Evolutionary conservation across 2,113 vertebrate species (phyloP), one percentile per base, ranked within the genome.

Genomic region (Tachysurus fulvidraco): DNA sequence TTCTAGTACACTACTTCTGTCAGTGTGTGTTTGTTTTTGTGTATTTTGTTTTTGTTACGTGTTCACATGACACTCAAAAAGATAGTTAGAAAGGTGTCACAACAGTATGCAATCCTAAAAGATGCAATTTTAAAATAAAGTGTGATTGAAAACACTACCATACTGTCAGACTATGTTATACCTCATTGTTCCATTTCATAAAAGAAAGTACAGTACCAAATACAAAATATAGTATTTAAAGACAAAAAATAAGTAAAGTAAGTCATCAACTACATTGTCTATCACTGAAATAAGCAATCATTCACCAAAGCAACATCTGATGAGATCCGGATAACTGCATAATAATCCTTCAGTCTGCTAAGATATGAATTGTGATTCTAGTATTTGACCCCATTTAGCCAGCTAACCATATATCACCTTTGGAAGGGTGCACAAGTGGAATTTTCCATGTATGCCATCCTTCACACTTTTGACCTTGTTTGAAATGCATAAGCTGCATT

Each of bases 371-470:
- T 41, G 46, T 82, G 57, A 84, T 54, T 85, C 76, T 89, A 89
- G 88, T 67, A 83, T 85, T 87, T 67, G 41, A 65, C 87, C 71
- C 28, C 44, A 55, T 90, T 81, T 81, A 50, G 28, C 7, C 54
- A 74, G 23, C 80, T 65, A 80, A 90, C 88, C 90, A 79, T 76
- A 82, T 90, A 93, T 87, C 84, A 91, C 52, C 41, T 67, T 36
- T 74, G 79, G 57, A 52, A 59, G 23, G 67, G 55, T 84, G 79
- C 67, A 87, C 74, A 79, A 73, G 19, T 64, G 57, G 85, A 90
- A 67, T 62, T 30, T 13, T 86, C 85, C 92, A 91, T 88, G 84
- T 91, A 90, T 89, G 89, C 91, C 87, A 89, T 90, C 92, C 92
- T 86, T 93, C 89, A 93, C 19, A 71, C 79, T 19, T 17, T 82